Percentiles rank a stretch among this genome's conserved stretches.
Conservation (phyloP, 2,797 vertebrate genomes). For the Dermochelys coriacea region DNA sequence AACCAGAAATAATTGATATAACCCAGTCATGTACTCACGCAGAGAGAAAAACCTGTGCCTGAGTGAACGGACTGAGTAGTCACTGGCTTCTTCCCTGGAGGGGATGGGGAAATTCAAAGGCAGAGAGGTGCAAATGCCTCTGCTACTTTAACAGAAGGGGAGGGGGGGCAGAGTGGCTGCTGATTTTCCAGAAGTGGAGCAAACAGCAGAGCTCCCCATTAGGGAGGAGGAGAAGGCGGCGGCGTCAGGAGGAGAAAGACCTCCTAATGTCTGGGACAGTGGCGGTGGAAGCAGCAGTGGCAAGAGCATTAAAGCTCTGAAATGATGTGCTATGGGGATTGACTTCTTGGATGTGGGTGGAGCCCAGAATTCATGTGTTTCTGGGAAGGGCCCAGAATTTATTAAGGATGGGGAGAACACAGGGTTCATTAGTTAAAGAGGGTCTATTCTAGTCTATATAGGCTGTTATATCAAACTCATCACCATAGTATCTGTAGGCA, state of each 20-base stretch:
- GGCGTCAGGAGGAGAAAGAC: neutral
- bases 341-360: neutral
- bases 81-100: neutral
- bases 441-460: neutral
- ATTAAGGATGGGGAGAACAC: neutral
- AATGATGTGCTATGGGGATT: neutral
- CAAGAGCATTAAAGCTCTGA: neutral
- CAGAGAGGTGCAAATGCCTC: neutral
- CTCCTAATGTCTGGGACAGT: neutral
- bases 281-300: neutral
- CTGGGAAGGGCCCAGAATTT: neutral
- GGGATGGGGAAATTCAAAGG: neutral
- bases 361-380: neutral
- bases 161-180: neutral
- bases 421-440: neutral
- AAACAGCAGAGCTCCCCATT: neutral
- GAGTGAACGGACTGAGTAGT: neutral
- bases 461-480: neutral
- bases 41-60: neutral
- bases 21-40: neutral
- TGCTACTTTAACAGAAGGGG: slow-evolving; percentile 18
- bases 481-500: neutral
- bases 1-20: neutral
- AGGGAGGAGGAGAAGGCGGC: neutral
- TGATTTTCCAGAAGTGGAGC: neutral